Conservation (phyloP, 2,797 vertebrate genomes). For the Melanotaenia maccullochi region DNA sequence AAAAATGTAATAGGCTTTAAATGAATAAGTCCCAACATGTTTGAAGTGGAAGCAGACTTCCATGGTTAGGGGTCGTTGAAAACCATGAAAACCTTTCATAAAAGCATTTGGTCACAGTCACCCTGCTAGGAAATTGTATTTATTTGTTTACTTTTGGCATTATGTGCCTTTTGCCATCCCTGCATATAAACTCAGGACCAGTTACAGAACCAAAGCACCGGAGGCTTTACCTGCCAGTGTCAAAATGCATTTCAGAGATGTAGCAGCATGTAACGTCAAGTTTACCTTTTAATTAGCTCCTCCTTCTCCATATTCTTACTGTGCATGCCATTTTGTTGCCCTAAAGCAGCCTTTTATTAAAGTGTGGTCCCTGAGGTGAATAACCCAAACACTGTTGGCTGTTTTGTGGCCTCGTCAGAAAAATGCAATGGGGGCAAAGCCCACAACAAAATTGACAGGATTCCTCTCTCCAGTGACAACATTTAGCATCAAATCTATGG, state of each 20-base stretch:
- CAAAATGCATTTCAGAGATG: constrained; percentile 33
- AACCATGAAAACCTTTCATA: constrained; percentile 8
- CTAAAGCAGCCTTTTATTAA: too few relatives aligned
- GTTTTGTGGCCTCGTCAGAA: too few relatives aligned
- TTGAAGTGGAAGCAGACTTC: constrained; percentile 20
- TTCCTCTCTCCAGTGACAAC: too few relatives aligned
- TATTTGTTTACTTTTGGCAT: constrained; percentile 30
- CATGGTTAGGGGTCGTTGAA: constrained; percentile 3
- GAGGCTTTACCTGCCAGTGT: constrained; percentile 27
- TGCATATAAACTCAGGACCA: constrained; percentile 28
- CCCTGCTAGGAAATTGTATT: constrained; percentile 18
- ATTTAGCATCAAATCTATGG: too few relatives aligned
- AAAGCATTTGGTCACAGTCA: constrained; percentile 28
- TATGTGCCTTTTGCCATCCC: constrained; percentile 20
- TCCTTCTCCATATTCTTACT: constrained; percentile 9
- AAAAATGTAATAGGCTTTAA: constrained; percentile 6
- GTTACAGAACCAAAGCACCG: constrained; percentile 29
- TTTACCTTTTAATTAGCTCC: constrained; percentile 36
- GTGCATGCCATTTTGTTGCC: constrained; percentile 46
- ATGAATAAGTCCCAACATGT: constrained; percentile 7
- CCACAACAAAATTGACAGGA: too few relatives aligned
- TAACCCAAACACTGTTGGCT: too few relatives aligned
- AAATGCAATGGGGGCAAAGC: too few relatives aligned
- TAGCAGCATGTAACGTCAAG: constrained; percentile 43
- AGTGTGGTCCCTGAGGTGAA: too few relatives aligned